Percentiles rank a stretch among this genome's conserved stretches.
These are phyloP conservation scores for Merops nubicus DNA, from an alignment of 2,113 vertebrate species.

Conservation along the genomic window DNA sequence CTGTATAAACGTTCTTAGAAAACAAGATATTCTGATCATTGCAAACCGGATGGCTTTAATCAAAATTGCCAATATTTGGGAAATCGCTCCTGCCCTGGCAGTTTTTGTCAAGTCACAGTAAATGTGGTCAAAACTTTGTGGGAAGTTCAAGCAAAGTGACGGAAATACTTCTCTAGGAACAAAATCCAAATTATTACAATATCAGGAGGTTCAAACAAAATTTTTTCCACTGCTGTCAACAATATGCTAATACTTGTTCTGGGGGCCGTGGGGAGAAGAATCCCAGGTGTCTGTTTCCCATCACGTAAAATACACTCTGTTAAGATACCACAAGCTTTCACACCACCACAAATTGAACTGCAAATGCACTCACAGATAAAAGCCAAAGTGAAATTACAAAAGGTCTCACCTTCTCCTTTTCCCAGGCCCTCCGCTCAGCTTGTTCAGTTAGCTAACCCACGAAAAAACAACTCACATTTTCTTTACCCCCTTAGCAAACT, in stretches of 20 bases:
- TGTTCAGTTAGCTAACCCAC: neutral
- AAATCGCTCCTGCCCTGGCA: neutral
- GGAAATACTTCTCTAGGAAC: neutral
- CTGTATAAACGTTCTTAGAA: neutral
- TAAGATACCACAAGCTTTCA: neutral
- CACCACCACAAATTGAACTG: fast-evolving
- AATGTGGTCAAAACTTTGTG: neutral
- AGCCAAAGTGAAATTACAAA: neutral
- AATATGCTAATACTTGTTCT: fast-evolving
- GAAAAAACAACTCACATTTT: neutral
- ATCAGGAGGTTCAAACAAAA: neutral
- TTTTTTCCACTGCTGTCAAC: neutral
- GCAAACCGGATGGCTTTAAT: neutral
- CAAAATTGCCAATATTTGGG: neutral
- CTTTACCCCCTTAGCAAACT: neutral
- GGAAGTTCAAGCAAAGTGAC: neutral
- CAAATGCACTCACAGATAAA: neutral
- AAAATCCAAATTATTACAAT: neutral
- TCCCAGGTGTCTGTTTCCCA: neutral
- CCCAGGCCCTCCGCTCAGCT: neutral
- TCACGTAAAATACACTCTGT: neutral
- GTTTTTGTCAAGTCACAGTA: neutral
- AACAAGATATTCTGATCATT: neutral
- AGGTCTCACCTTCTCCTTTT: neutral
- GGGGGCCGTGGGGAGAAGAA: neutral